These are phyloP conservation scores for Lagodon rhomboides DNA, from an alignment of 2,797 vertebrate species.

Conservation along the genomic window DNA sequence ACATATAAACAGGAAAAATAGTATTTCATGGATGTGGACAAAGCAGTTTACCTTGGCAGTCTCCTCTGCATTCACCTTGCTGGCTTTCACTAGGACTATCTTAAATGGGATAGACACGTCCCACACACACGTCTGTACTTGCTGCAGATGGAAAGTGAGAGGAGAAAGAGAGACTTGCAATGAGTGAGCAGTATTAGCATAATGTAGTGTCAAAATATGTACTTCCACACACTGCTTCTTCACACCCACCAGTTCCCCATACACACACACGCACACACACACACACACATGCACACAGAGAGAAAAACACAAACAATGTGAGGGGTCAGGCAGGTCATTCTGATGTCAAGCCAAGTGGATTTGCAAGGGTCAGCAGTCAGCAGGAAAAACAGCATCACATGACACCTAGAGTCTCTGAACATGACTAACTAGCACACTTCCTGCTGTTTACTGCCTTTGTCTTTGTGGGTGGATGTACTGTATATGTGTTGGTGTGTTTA, in stretches of 20 bases:
- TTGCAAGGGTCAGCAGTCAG: slow-evolving; percentile 79
- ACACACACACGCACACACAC: not conserved
- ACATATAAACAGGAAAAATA: slow-evolving; percentile 3
- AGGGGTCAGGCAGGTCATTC: slow-evolving; percentile 61
- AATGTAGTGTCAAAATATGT: slow-evolving; percentile 41
- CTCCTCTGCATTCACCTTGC: slow-evolving; percentile 97
- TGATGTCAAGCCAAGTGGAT: slow-evolving; percentile 73
- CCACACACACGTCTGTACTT: slow-evolving; percentile 89
- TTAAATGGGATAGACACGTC: slow-evolving; percentile 90
- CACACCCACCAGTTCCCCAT: slow-evolving; percentile 14
- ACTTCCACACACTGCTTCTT: slow-evolving; percentile 18
- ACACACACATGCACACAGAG: slow-evolving; percentile 7
- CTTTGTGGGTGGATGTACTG: slow-evolving; percentile 19
- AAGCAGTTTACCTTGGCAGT: slow-evolving; percentile 88
- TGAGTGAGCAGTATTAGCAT: slow-evolving; percentile 37
- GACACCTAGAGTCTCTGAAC: slow-evolving; percentile 65
- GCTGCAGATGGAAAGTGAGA: slow-evolving; percentile 73
- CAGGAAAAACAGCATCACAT: slow-evolving; percentile 78
- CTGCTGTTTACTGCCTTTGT: slow-evolving; percentile 55
- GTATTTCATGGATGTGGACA: slow-evolving; percentile 1
- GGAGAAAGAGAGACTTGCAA: slow-evolving; percentile 28
- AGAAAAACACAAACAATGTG: slow-evolving; percentile 41
- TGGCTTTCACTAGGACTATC: slow-evolving; percentile 92
- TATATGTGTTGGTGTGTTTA: no score
- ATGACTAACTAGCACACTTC: slow-evolving; percentile 78